Conservation (phyloP, 2,113 vertebrate genomes). For the Potamarius usumacintae region DNA sequence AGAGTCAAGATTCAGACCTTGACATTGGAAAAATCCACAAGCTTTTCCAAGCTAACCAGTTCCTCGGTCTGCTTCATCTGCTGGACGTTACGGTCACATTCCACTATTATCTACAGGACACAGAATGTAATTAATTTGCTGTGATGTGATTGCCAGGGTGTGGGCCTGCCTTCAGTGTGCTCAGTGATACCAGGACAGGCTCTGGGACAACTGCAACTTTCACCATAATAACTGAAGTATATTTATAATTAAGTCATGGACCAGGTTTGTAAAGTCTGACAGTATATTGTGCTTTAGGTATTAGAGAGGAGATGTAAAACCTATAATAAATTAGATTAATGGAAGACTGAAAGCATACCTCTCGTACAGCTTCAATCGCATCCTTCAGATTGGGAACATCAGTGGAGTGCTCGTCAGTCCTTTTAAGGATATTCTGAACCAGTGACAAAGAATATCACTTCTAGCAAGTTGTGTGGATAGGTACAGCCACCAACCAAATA, state of each 20-base stretch:
- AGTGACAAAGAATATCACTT: not conserved
- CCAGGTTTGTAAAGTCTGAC: not conserved
- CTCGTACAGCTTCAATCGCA: constrained; percentile 66
- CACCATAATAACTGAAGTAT: not conserved
- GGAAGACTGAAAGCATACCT: constrained; percentile 59
- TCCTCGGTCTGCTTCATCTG: constrained; percentile 76
- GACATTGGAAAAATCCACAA: constrained; percentile 69
- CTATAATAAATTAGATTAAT: not conserved
- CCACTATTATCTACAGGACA: constrained; percentile 65
- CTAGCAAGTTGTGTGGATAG: not conserved
- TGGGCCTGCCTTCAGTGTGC: not conserved
- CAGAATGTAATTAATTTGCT: not conserved
- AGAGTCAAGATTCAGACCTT: constrained; percentile 65
- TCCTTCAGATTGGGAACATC: constrained; percentile 52
- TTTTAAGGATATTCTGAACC: constrained; percentile 71
- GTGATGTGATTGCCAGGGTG: not conserved
- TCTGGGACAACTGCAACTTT: not conserved
- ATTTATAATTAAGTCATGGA: not conserved
- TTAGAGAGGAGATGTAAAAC: not conserved
- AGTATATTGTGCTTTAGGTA: not conserved
- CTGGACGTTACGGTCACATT: constrained; percentile 67
- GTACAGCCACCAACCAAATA: not conserved
- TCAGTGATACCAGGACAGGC: not conserved
- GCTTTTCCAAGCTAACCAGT: constrained; percentile 72
- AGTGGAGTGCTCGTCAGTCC: constrained; percentile 52